Percentiles rank a stretch among this genome's conserved stretches.
Conservation (phyloP, 23 tunicate species). For the Ascidia mentula region DNA sequence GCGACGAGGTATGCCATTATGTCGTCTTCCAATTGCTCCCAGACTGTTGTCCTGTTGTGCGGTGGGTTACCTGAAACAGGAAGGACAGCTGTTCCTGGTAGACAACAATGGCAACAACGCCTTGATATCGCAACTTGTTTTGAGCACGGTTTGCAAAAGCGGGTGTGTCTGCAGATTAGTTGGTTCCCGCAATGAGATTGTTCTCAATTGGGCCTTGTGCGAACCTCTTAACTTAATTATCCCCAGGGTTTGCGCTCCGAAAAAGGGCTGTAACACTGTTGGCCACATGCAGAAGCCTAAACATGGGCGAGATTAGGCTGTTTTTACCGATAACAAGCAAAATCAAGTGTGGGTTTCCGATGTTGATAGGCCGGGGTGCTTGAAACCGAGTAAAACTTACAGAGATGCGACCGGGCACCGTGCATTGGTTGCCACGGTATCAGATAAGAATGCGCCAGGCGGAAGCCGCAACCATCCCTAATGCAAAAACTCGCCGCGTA, state of each 20-base stretch:
- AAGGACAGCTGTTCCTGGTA: neutral
- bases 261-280: neutral
- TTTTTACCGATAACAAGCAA: neutral
- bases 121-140: neutral
- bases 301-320: neutral
- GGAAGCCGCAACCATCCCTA: neutral
- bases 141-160: neutral
- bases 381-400: neutral
- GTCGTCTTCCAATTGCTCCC: neutral
- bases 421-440: constrained; percentile 5
- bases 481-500: neutral
- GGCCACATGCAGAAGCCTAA: neutral
- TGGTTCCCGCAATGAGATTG: neutral
- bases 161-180: neutral
- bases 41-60: neutral
- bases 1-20: neutral
- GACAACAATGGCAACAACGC: neutral
- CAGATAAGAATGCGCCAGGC: neutral
- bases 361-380: neutral
- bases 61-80: neutral
- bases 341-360: neutral
- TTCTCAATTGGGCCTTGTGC: neutral
- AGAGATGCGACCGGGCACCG: neutral
- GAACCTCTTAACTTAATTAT: neutral
- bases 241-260: neutral